Conservation (phyloP, 30 jellyfish, hydroid and myxozoan species). For the Hydractinia symbiolongicarpus region DNA sequence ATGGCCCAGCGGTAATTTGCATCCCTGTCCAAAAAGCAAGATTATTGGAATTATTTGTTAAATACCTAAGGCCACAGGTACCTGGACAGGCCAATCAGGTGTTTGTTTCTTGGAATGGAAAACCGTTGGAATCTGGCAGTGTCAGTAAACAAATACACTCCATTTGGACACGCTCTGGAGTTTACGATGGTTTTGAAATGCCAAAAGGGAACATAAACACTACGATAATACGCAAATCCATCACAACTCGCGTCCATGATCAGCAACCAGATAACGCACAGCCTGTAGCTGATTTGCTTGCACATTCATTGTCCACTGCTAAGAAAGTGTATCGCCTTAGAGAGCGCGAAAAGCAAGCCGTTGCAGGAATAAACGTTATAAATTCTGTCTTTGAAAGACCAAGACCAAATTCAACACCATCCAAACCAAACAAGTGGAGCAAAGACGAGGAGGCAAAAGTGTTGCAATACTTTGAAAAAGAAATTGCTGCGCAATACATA, state of each 20-base stretch:
- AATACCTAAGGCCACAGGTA: background rate
- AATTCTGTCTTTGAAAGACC: no score
- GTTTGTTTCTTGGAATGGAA: background rate
- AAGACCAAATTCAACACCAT: background rate
- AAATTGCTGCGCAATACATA: no score
- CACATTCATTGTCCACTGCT: background rate
- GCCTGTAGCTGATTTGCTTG: background rate
- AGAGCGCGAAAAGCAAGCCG: background rate
- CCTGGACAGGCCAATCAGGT: background rate
- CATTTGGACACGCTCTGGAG: background rate
- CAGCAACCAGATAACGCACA: background rate
- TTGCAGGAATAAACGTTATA: background rate
- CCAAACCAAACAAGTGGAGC: background rate
- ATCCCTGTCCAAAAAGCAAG: background rate
- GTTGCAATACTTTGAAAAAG: constrained; percentile 1
- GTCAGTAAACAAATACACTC: background rate
- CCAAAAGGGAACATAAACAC: background rate
- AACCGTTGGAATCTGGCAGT: background rate
- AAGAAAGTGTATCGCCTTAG: background rate
- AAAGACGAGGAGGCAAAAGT: background rate
- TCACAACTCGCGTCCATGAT: background rate
- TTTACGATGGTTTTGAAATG: background rate
- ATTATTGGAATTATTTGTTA: background rate
- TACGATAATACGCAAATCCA: background rate
- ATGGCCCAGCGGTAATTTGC: constrained; percentile 5